Conservation (phyloP, 2,888 invertebrate genomes). For the Chaitophorus viminalis region DNA sequence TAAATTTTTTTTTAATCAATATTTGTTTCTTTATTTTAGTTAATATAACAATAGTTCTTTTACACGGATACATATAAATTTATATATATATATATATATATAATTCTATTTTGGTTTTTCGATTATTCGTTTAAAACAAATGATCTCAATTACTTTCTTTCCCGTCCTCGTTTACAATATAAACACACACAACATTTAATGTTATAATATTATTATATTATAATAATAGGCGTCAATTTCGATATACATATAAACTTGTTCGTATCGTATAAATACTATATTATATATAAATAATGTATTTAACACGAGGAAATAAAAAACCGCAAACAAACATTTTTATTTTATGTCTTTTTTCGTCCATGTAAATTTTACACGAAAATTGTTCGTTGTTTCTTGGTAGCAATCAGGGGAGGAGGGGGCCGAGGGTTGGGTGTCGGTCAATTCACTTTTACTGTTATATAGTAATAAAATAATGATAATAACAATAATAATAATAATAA, state of each 20-base stretch:
- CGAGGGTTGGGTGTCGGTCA: no score
- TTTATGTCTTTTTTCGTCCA: not conserved
- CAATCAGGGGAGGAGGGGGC: not conserved
- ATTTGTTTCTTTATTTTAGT: not conserved
- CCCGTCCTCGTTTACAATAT: not conserved
- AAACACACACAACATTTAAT: not conserved
- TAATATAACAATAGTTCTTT: not conserved
- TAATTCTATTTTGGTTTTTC: not conserved
- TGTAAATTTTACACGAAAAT: not conserved
- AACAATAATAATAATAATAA: no score
- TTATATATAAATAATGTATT: no score
- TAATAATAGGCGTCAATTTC: no score
- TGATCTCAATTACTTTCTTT: not conserved
- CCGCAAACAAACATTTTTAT: not conserved
- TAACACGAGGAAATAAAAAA: not conserved
- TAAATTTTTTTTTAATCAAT: not conserved
- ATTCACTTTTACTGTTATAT: no score
- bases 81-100: not conserved
- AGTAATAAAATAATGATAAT: no score
- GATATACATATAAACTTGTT: not conserved
- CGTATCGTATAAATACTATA: not conserved
- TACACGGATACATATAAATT: not conserved
- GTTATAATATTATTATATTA: no score
- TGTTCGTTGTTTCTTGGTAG: not conserved
- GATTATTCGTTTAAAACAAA: not conserved